Evolutionary conservation across 2,797 vertebrate species (phyloP).

Genomic region (Parotocinclus haroldoi): DNA sequence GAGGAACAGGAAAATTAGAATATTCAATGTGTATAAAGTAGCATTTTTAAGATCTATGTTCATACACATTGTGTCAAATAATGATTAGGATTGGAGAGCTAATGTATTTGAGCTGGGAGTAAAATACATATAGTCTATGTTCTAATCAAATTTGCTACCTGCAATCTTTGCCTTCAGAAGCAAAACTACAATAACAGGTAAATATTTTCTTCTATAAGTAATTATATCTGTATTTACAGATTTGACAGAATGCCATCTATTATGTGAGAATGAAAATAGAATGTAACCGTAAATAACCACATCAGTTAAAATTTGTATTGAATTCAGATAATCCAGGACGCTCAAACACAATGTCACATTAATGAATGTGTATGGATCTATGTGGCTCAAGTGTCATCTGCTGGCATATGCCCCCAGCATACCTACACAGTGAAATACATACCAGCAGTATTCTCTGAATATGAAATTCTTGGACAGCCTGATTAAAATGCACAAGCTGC

Average conservation of each 20-base stretch:
- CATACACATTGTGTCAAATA: constrained; percentile 34
- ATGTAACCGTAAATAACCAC: no score
- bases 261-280: no score
- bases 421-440: constrained; percentile 31
- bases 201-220: no score
- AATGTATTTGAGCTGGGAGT: constrained; percentile 17
- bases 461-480: constrained; percentile 36
- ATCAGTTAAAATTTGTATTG: no score
- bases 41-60: constrained; percentile 35
- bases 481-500: constrained; percentile 38
- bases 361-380: no score
- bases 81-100: constrained; percentile 15
- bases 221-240: no score
- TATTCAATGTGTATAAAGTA: constrained; percentile 53
- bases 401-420: constrained; percentile 19
- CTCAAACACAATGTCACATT: no score
- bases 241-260: no score
- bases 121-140: constrained; percentile 15
- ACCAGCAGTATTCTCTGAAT: constrained; percentile 37
- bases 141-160: constrained; percentile 12
- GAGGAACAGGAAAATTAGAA: constrained; percentile 34
- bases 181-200: no score
- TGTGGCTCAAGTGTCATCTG: constrained; percentile 15
- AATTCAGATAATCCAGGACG: no score
- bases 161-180: neutral